Base-by-base conservation (phyloP, 2,113 vertebrate species). In the Reinhardtius hippoglossoides region DNA sequence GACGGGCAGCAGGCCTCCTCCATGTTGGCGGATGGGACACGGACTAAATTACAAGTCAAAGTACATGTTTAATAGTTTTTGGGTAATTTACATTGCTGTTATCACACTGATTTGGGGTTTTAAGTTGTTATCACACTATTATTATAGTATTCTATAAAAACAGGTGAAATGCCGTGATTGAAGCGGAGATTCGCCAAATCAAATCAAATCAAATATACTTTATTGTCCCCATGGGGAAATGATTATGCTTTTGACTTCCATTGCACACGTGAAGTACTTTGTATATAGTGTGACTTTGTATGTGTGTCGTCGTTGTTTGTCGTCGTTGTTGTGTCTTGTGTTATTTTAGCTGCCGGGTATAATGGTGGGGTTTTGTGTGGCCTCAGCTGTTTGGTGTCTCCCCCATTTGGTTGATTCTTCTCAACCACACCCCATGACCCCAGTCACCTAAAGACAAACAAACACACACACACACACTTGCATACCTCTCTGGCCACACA, bases 331-430 rank as follows among this genome's bases (percentile, higher is more conserved):
- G 24, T 58, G 58, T 31, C 67, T 73, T 50, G 23, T 82, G 78
- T 81, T 83, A 21, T 84, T 57, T 40, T 74, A 80, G 73, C 81
- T 92, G 84, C 54, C 54, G 48, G 10, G 73, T 82, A 26, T 67
- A 26, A 50, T 66, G 16, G 52, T 35, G 40, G 74, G 16, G n/a
- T 37, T 40, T 46, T 42, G n/a, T 80, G 83, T 74, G 68, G 67
- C 27, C 70, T 90, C 90, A 92, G 90, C 92, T 92, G 89, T 86
- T 73, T 50, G 46, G 40, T 27, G n/a, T 52, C 44, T 18, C 9
- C n/a, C 64, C 87, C 88, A 92, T 93, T 90, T 85, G 91, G 84
- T 88, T 75, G n/a, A 24, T 54, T 46, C 44, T 54, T 15, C 48
- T 35, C 50, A 58, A n/a, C 35, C 54, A 48, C 54, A 69, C 44